phyloP scores from a whole-genome alignment of 2,888 invertebrate genomes.

The Trichogramma dendrolimi region DNA sequence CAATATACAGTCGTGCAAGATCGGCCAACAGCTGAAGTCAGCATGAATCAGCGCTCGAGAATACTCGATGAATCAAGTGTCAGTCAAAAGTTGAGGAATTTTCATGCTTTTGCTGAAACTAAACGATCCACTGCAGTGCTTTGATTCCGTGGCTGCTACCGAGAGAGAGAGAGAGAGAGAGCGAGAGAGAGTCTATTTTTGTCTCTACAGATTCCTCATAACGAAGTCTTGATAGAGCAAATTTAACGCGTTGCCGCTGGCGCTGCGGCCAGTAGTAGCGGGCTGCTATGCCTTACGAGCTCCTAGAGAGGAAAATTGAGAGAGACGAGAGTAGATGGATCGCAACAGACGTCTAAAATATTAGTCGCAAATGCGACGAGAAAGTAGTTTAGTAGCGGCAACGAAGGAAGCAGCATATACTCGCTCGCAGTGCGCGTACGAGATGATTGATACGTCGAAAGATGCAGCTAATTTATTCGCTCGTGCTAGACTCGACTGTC shows the following conservation, averaged over 20 bases:
- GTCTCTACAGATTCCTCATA: not conserved
- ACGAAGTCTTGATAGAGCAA: not conserved
- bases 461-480: conserved; percentile 38
- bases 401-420: not conserved
- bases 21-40: too few relatives aligned
- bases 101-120: too few relatives aligned
- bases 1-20: too few relatives aligned
- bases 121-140: too few relatives aligned
- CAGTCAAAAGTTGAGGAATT: too few relatives aligned
- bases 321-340: conserved; percentile 20
- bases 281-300: conserved; percentile 8
- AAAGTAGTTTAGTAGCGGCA: not conserved
- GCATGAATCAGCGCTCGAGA: too few relatives aligned
- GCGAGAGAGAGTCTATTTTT: not conserved
- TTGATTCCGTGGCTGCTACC: not conserved
- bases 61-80: too few relatives aligned
- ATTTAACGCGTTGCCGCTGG: not conserved
- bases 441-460: conserved; percentile 41
- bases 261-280: not conserved
- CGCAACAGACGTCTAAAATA: conserved; percentile 23
- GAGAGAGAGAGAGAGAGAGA: conserved; percentile 8
- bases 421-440: not conserved
- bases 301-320: conserved; percentile 21
- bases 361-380: conserved; percentile 23
- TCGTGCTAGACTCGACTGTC: conserved; percentile 10